Conservation (phyloP, 2,797 vertebrate genomes). For the Tadarida brasiliensis region DNA sequence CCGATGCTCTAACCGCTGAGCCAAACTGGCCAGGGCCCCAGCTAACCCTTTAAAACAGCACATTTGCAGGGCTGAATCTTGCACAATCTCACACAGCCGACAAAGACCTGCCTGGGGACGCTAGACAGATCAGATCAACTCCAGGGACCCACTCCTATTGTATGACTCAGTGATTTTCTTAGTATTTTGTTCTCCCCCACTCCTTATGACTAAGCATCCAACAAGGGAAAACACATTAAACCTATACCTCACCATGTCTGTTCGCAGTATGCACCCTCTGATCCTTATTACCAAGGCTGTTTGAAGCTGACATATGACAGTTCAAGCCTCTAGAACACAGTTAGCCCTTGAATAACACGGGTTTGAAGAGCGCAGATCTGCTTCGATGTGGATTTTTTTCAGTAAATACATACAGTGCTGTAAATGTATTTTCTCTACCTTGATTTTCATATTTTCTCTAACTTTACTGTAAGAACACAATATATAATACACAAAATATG, state of each 20-base stretch:
- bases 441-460: background rate
- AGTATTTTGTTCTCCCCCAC: background rate
- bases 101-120: background rate
- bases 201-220: background rate
- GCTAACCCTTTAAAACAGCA: background rate
- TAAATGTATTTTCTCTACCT: background rate
- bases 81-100: background rate
- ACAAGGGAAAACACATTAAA: background rate
- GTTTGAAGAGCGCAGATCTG: background rate
- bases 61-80: background rate
- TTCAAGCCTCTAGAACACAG: conserved; percentile 27
- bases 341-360: background rate
- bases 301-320: background rate
- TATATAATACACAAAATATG: background rate
- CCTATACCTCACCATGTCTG: background rate
- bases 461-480: background rate
- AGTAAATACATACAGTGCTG: background rate
- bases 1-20: too few species aligned
- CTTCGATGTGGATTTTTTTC: background rate
- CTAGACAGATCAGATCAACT: background rate
- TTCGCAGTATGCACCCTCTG: background rate
- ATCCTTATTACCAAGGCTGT: background rate
- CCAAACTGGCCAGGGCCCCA: too few species aligned
- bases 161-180: background rate
- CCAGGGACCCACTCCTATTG: background rate